These are phyloP conservation scores for Chelon labrosus DNA, from an alignment of 2,797 vertebrate species.

Conservation along the genomic window DNA sequence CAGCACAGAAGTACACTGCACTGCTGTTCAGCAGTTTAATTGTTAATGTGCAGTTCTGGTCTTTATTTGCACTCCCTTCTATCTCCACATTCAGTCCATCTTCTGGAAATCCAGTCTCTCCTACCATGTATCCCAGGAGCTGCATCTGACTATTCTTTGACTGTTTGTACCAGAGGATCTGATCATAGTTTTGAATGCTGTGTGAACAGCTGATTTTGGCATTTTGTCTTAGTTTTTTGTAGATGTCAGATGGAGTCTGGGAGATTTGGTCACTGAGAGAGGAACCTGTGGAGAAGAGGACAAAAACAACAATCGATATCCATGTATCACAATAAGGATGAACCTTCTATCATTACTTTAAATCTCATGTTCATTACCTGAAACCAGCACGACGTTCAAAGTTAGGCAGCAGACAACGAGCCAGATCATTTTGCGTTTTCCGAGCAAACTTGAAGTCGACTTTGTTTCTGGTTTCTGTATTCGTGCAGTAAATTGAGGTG, in stretches of 20 bases:
- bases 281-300: constrained; percentile 8
- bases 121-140: constrained; percentile 49
- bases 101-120: background rate
- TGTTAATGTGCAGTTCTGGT: constrained; percentile 9
- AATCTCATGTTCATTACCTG: constrained; percentile 29
- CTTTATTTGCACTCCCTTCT: constrained; percentile 13
- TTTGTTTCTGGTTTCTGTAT: too few relatives aligned
- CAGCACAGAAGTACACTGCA: constrained; percentile 58
- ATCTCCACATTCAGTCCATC: constrained; percentile 16
- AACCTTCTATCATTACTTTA: too few relatives aligned
- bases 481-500: background rate
- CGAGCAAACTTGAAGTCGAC: too few relatives aligned
- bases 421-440: constrained; percentile 4
- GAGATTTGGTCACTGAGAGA: background rate
- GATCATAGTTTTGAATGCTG: background rate
- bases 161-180: too few relatives aligned
- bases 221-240: too few relatives aligned
- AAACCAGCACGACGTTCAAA: constrained; percentile 14
- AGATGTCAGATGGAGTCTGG: background rate
- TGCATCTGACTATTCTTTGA: constrained; percentile 20
- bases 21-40: constrained; percentile 35
- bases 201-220: background rate
- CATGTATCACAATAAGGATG: too few relatives aligned
- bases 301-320: background rate
- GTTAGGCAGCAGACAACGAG: background rate